Percentiles rank a stretch among this genome's conserved stretches.
These are phyloP conservation scores for Nyctibius bracteatus DNA, from an alignment of 2,113 vertebrate species.

Conservation along the genomic window DNA sequence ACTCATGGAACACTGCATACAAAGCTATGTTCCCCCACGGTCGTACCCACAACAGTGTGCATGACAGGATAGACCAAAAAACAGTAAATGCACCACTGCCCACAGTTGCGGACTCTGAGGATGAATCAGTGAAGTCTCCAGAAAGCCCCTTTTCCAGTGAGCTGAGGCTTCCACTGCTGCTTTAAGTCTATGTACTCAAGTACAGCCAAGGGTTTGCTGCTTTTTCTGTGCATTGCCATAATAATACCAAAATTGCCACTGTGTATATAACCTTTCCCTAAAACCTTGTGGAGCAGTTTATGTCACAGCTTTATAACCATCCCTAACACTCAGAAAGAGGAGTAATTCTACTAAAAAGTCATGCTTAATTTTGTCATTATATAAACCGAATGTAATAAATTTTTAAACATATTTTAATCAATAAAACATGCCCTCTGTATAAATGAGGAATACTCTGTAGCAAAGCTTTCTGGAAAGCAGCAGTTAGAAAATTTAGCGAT, in stretches of 20 bases:
- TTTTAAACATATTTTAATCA: not conserved
- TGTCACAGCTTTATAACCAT: not conserved
- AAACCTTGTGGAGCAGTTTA: not conserved
- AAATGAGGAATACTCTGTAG: not conserved
- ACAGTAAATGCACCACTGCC: not conserved
- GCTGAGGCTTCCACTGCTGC: not conserved
- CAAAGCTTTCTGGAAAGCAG: not conserved
- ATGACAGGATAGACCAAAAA: not conserved
- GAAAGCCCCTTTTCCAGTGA: not conserved
- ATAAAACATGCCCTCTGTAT: not conserved
- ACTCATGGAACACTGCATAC: not conserved
- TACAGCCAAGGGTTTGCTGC: not conserved
- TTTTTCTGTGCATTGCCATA: not conserved
- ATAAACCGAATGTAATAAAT: not conserved
- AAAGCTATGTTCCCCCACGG: not conserved
- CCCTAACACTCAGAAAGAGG: not conserved
- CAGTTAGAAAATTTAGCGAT: not conserved
- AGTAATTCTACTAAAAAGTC: not conserved
- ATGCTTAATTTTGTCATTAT: not conserved
- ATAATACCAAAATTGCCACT: not conserved
- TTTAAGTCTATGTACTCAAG: not conserved
- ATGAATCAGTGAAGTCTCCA: not conserved
- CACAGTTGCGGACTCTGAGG: rapidly evolving
- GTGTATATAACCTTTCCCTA: not conserved
- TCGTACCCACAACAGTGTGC: not conserved